Base-by-base conservation (phyloP, 2,113 vertebrate genomes). In the Neolamprologus falcicula region DNA sequence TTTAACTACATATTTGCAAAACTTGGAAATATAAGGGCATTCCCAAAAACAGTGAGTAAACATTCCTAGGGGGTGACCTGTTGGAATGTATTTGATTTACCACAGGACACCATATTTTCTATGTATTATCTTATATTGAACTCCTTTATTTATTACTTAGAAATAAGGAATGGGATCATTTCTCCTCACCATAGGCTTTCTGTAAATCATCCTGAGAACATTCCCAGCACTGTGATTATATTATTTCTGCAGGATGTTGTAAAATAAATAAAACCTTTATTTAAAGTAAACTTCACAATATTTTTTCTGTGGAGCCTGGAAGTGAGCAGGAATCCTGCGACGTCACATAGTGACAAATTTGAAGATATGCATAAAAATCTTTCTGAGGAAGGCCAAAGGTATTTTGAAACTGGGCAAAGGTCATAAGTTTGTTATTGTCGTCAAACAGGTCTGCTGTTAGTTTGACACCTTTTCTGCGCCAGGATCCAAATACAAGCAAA, bases 401-500 rank as follows among this genome's bases (percentile, higher is more conserved):
- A 66, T 37, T 66, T 37, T 66, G 61, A 66, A 3, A 66, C 4
- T 42, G 35, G 66, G 37, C 35, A 40, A 68, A 24, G 63, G 63
- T 40, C 35, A 68, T 68, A 37, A 68, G 7, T 71, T 24, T 42
- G 33, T 42, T 42, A 6, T 4, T 71, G 3, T 71, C 35, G 0
- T 42, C 5, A 9, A 26, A 42, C n/a, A 16, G 35, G 12, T 71
- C 66, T 71, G 66, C 35, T 42, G 37, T 42, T 71, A 71, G 13
- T 71, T 71, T 71, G n/a, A 71, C 37, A 16, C 37, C 66, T 26
- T 71, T 71, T 0, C 21, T 42, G 12, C 1, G 0, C 35, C 35
- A 42, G n/a, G 12, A 24, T 71, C 7, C n/a, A 42, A 42, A 71
- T 42, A 14, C 33, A 40, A 24, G n/a, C 9, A 6, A 63, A 31